Evolutionary conservation across 2,113 vertebrate genomes (phyloP).

Genomic region (Meriones unguiculatus): DNA sequence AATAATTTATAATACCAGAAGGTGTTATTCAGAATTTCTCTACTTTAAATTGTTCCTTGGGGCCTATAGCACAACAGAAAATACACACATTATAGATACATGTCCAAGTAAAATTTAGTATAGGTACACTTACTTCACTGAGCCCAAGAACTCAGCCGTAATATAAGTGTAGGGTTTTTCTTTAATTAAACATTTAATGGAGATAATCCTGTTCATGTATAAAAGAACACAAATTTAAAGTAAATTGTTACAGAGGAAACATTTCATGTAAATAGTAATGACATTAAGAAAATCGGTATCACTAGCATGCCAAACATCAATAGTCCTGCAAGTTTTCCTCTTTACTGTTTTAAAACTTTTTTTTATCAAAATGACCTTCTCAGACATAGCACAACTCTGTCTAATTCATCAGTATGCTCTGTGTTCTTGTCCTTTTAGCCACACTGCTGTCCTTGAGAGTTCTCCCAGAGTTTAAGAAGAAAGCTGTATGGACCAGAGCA

Average conservation of each 20-base stretch:
- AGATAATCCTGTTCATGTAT: conserved; percentile 6
- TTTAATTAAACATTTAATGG: conserved; percentile 47
- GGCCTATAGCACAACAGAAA: not conserved
- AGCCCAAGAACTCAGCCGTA: not conserved
- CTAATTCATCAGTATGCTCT: not conserved
- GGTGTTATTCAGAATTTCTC: not conserved
- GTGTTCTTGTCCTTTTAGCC: conserved; percentile 85
- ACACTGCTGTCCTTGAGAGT: conserved; percentile 90
- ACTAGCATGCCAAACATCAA: not conserved
- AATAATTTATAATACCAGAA: not conserved
- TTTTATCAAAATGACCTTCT: conserved; percentile 28
- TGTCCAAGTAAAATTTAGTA: not conserved
- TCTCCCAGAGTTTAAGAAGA: conserved; percentile 94
- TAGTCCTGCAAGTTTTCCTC: conserved; percentile 30
- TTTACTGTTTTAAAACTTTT: conserved; percentile 2
- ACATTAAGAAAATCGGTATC: not conserved
- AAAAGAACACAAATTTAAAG: conserved; percentile 11
- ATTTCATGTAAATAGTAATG: not conserved
- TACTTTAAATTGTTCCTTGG: conserved; percentile 41
- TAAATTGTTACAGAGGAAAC: conserved; percentile 33
- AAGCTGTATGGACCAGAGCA: conserved; percentile 94
- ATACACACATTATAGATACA: not conserved
- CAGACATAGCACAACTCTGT: not conserved
- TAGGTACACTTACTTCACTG: not conserved
- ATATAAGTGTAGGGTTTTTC: not conserved